phyloP scores from a whole-genome alignment of 2,113 vertebrate species.

The Cephalophus harveyi region DNA sequence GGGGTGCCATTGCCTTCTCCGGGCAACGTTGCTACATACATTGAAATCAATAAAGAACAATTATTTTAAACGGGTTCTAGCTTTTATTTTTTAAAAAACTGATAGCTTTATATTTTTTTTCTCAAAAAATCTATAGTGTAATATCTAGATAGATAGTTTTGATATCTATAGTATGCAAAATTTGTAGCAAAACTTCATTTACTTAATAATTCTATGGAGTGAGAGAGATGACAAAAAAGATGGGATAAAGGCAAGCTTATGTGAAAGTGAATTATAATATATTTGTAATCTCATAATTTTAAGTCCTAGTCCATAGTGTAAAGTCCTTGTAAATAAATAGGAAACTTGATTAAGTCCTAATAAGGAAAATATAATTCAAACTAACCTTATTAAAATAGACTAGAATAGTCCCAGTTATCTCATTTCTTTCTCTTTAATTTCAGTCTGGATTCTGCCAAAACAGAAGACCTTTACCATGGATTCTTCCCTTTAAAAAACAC shows the following conservation, averaged over 20 bases:
- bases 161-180: background rate
- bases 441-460: background rate
- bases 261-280: background rate
- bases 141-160: background rate
- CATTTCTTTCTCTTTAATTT: background rate
- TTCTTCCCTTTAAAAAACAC: background rate
- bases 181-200: background rate
- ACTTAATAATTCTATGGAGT: background rate
- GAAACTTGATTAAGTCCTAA: background rate
- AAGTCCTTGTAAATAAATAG: background rate
- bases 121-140: background rate
- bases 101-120: background rate
- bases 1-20: no score
- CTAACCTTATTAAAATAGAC: background rate
- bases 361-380: conserved; percentile 21
- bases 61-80: background rate
- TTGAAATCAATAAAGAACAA: background rate
- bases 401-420: background rate
- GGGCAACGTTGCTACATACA: background rate
- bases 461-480: background rate
- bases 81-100: background rate
- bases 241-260: background rate
- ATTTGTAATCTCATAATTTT: background rate
- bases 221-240: background rate
- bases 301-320: background rate